Conservation (phyloP, 2,113 vertebrate genomes). For the Callipepla squamata region DNA sequence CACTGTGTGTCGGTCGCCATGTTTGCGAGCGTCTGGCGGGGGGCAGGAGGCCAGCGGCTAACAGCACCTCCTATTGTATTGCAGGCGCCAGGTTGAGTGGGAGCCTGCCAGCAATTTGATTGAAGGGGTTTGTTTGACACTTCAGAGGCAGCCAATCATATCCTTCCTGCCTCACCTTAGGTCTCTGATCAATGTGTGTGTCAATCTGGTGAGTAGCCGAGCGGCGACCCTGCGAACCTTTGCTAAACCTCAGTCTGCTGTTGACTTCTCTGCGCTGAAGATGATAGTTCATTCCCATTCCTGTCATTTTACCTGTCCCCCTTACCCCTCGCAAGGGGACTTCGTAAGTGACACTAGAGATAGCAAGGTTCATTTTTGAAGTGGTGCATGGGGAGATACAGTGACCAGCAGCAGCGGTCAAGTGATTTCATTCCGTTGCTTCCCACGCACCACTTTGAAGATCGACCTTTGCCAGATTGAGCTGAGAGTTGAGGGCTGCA, state of each 20-base stretch:
- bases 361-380: slow-evolving; percentile 78
- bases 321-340: slow-evolving; percentile 19
- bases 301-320: slow-evolving; percentile 6
- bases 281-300: slow-evolving; percentile 64
- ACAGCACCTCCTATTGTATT: slow-evolving; percentile 81
- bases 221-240: slow-evolving; percentile 64
- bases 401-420: slow-evolving; percentile 13
- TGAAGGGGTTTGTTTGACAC: slow-evolving; percentile 98
- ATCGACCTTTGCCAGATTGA: slow-evolving; percentile 71
- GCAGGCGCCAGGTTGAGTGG: slow-evolving; percentile 99
- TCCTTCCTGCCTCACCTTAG: slow-evolving; percentile 98
- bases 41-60: slow-evolving; percentile 69
- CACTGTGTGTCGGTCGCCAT: slow-evolving; percentile 67
- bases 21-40: slow-evolving; percentile 60
- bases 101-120: slow-evolving; percentile 99
- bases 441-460: slow-evolving; percentile 81
- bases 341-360: slow-evolving; percentile 69
- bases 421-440: slow-evolving; percentile 56
- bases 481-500: slow-evolving; percentile 87
- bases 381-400: slow-evolving; percentile 78
- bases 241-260: slow-evolving; percentile 64
- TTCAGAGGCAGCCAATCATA: slow-evolving; percentile 99
- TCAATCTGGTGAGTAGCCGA: slow-evolving; percentile 92
- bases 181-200: slow-evolving; percentile 99
- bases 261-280: slow-evolving; percentile 76